Conservation (phyloP, 2,113 vertebrate species). For the Pterocles orientalis region DNA sequence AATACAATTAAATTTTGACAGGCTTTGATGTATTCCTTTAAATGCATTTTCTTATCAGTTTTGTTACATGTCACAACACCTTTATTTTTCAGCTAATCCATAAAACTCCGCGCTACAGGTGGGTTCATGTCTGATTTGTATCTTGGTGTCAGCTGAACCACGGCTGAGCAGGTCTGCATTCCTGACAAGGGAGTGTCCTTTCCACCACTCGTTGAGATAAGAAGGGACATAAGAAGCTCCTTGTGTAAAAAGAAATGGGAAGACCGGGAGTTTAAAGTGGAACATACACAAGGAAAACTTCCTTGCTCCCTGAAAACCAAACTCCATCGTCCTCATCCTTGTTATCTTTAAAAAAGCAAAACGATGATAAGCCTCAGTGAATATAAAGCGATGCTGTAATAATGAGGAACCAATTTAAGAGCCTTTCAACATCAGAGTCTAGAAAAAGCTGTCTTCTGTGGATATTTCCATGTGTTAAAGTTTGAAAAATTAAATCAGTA, state of each 20-base stretch:
- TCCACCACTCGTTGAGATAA: background rate
- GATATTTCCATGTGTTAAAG: background rate
- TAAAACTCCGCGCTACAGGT: background rate
- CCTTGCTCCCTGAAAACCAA: background rate
- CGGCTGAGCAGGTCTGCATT: background rate
- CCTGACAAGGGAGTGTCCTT: background rate
- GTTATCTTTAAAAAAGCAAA: background rate
- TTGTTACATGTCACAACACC: background rate
- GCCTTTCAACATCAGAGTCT: background rate
- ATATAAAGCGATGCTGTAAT: background rate
- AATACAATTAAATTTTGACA: background rate
- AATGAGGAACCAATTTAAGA: background rate
- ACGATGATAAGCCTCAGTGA: background rate
- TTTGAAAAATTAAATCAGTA: background rate
- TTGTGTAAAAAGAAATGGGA: background rate
- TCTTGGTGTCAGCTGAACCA: background rate
- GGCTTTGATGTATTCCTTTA: background rate
- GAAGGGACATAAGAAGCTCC: background rate
- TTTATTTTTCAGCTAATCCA: background rate
- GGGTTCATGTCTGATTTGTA: background rate
- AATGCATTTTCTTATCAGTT: background rate
- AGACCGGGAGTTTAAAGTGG: background rate
- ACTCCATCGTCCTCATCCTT: background rate
- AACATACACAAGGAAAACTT: background rate
- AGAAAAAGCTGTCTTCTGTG: background rate